These are phyloP conservation scores for Dasysyrphus albostriatus DNA, from an alignment of 2,888 invertebrate genomes.

Conservation along the genomic window DNA sequence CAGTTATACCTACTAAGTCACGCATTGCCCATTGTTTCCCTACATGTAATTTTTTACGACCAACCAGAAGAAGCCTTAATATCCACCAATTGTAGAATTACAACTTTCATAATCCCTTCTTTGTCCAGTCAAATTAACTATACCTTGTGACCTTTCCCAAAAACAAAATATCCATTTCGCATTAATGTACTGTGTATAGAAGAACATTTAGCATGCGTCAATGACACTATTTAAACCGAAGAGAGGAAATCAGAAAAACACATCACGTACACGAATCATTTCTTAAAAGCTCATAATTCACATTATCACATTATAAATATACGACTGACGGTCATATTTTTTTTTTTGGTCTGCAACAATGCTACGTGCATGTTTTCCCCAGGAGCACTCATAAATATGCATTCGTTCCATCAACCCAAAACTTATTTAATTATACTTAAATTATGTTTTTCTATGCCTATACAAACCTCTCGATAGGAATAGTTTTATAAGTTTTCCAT, in stretches of 20 bases:
- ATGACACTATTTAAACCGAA: constrained; percentile 7
- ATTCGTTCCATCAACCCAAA: constrained; percentile 30
- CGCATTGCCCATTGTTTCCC: not conserved
- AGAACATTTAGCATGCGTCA: constrained; percentile 48
- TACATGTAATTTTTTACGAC: not conserved
- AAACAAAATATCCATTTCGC: not conserved
- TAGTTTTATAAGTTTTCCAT: not conserved
- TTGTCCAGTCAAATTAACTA: not conserved
- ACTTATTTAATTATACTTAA: constrained; percentile 32
- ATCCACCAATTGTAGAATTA: not conserved
- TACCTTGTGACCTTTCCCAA: not conserved
- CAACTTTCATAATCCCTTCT: not conserved
- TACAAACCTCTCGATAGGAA: not conserved
- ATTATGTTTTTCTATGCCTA: constrained; percentile 37
- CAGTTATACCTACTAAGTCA: not conserved
- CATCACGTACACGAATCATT: constrained; percentile 62
- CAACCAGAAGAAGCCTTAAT: not conserved
- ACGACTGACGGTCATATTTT: constrained; percentile 34
- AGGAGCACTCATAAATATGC: constrained; percentile 62
- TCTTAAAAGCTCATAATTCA: constrained; percentile 60
- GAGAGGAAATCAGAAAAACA: constrained; percentile 41
- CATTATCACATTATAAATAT: constrained; percentile 70
- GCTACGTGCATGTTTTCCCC: constrained; percentile 9
- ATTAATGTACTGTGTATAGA: not conserved
- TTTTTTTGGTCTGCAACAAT: constrained; percentile 35